Evolutionary conservation across 2,888 invertebrate species (phyloP).

Genomic region (Acrobasis consociella): DNA sequence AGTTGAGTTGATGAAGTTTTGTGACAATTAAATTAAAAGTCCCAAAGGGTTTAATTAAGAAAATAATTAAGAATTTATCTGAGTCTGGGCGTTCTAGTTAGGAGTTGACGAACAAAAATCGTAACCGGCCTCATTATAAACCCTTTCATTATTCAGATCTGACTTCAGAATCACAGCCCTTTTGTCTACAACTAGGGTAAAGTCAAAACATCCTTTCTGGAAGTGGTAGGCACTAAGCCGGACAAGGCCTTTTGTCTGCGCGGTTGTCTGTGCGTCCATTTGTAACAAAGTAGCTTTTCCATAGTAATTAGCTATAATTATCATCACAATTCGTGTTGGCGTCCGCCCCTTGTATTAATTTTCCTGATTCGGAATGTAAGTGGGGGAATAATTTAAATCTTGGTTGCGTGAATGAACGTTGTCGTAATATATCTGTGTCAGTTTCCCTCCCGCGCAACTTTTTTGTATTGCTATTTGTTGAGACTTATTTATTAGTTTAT

Average conservation of each 20-base stretch:
- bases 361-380: constrained; percentile 4
- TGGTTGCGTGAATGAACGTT: constrained; percentile 9
- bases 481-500: no score
- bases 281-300: constrained; percentile 19
- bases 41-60: not conserved
- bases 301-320: constrained; percentile 18
- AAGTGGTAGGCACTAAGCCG: constrained; percentile 4
- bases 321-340: constrained; percentile 12
- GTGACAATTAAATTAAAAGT: not conserved
- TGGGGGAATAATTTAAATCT: constrained; percentile 4
- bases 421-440: not conserved
- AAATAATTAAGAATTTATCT: constrained; percentile 2
- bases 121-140: constrained; percentile 5
- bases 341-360: constrained; percentile 5
- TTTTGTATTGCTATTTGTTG: not conserved
- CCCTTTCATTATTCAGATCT: constrained; percentile 16
- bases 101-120: constrained; percentile 3
- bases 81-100: not conserved
- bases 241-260: constrained; percentile 8
- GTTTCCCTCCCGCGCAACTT: not conserved
- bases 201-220: constrained; percentile 15
- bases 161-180: constrained; percentile 6
- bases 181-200: constrained; percentile 9
- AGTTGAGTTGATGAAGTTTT: not conserved
- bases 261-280: constrained; percentile 10